Conservation (phyloP, 2,113 vertebrate species). For the Callionymus lyra region DNA sequence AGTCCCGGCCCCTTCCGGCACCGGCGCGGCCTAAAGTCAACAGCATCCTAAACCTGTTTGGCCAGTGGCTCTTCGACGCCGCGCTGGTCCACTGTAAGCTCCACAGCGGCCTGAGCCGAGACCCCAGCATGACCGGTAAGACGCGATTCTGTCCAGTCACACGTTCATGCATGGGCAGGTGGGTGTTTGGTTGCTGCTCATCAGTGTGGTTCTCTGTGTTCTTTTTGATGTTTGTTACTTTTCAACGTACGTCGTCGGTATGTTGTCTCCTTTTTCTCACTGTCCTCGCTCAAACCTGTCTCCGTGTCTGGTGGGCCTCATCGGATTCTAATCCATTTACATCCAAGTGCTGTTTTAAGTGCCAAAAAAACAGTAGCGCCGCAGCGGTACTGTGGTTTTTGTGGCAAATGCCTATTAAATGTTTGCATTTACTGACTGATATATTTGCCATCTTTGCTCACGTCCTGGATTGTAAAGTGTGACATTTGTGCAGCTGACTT, state of each 20-base stretch:
- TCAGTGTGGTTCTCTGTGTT: conserved; percentile 28
- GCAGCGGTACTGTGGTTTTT: no score
- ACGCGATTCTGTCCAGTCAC: conserved; percentile 17
- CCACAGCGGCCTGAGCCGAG: conserved; percentile 88
- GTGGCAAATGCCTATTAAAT: no score
- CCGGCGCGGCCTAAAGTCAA: conserved; percentile 90
- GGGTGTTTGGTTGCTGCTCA: conserved; percentile 40
- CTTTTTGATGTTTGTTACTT: conserved; percentile 26
- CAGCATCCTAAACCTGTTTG: conserved; percentile 95
- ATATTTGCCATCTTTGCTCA: no score
- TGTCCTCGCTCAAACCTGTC: conserved; percentile 33
- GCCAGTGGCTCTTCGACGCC: conserved; percentile 93
- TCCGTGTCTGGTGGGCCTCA: conserved; percentile 45
- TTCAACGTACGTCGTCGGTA: conserved; percentile 30
- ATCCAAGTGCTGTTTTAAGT: conserved; percentile 27
- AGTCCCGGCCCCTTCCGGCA: conserved; percentile 84
- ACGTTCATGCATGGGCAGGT: conserved; percentile 45
- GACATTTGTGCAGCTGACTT: no score
- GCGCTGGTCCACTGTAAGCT: conserved; percentile 95
- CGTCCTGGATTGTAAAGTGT: no score
- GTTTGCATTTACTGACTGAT: no score
- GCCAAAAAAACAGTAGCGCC: no score
- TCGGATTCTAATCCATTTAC: conserved; percentile 34
- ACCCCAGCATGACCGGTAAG: conserved; percentile 96
- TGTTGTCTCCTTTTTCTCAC: conserved; percentile 32